These are phyloP conservation scores for Microcebus lehilahytsara DNA, from an alignment of 2,113 vertebrate species.

Conservation along the genomic window DNA sequence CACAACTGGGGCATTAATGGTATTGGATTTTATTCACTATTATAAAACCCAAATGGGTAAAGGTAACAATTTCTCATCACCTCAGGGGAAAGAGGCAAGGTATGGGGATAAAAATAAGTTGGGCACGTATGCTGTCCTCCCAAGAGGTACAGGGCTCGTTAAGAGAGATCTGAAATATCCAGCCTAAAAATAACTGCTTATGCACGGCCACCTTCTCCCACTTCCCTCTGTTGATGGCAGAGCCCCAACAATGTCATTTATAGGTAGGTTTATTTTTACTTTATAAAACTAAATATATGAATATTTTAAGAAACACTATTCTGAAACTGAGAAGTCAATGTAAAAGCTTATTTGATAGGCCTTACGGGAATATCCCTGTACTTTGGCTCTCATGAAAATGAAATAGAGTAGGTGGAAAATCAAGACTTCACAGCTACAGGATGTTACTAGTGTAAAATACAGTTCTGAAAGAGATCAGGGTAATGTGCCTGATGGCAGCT, in stretches of 20 bases:
- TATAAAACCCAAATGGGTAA: not conserved
- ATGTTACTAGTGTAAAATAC: not conserved
- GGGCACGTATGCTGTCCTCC: not conserved
- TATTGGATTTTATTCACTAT: not conserved
- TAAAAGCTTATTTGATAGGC: not conserved
- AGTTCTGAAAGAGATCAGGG: not conserved
- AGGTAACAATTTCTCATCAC: not conserved
- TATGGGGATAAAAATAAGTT: not conserved
- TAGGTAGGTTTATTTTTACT: not conserved
- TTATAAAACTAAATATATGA: not conserved
- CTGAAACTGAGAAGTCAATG: constrained; percentile 11
- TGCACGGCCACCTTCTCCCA: too few relatives aligned
- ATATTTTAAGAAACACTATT: not conserved
- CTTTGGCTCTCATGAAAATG: not conserved
- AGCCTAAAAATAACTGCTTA: not conserved
- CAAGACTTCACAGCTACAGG: not conserved
- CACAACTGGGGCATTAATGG: not conserved
- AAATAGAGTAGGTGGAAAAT: not conserved
- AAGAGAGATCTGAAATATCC: not conserved
- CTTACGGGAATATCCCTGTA: not conserved
- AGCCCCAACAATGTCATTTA: not conserved
- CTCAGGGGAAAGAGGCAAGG: not conserved
- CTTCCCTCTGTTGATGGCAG: not conserved
- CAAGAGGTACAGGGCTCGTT: not conserved
- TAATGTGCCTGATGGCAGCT: not conserved